Conservation (phyloP, 2,113 vertebrate species). For the Symphodus melops region DNA sequence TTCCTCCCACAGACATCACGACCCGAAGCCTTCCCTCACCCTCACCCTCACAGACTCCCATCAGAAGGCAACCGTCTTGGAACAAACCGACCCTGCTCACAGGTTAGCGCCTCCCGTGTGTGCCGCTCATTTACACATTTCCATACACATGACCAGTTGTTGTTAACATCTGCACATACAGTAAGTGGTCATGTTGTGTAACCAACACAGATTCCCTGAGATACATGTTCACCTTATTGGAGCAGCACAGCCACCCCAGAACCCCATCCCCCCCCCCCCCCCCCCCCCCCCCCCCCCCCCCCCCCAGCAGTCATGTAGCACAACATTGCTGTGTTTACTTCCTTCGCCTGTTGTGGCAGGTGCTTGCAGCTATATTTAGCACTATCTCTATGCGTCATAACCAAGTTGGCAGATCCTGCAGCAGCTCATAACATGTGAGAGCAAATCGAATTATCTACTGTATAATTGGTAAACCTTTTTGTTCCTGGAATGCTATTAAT, state of each 20-base stretch:
- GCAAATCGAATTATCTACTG: slow-evolving; percentile 55
- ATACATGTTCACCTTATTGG: slow-evolving; percentile 20
- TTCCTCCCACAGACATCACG: slow-evolving; percentile 81
- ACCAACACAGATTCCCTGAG: slow-evolving; percentile 17
- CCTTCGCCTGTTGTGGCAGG: slow-evolving; percentile 70
- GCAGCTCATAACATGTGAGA: slow-evolving; percentile 60
- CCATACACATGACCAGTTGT: background rate
- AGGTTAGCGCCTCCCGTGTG: slow-evolving; percentile 77
- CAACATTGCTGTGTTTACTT: slow-evolving; percentile 63
- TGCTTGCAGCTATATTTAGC: slow-evolving; percentile 80
- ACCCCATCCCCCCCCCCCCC: no score
- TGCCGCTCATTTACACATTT: background rate
- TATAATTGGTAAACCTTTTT: slow-evolving; percentile 9
- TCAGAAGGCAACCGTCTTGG: slow-evolving; percentile 80
- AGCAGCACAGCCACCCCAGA: slow-evolving; percentile 9
- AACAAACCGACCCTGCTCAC: slow-evolving; percentile 83
- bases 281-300: no score
- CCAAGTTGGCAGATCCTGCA: slow-evolving; percentile 75
- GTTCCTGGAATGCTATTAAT: slow-evolving; percentile 22
- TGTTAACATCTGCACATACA: slow-evolving; percentile 10
- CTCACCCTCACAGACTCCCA: slow-evolving; percentile 83
- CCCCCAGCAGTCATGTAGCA: slow-evolving; percentile 33
- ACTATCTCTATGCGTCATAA: slow-evolving; percentile 79
- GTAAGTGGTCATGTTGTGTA: slow-evolving; percentile 9
- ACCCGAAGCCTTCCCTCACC: slow-evolving; percentile 85